Conservation (phyloP, 2,797 vertebrate species). For the Dallia pectoralis region DNA sequence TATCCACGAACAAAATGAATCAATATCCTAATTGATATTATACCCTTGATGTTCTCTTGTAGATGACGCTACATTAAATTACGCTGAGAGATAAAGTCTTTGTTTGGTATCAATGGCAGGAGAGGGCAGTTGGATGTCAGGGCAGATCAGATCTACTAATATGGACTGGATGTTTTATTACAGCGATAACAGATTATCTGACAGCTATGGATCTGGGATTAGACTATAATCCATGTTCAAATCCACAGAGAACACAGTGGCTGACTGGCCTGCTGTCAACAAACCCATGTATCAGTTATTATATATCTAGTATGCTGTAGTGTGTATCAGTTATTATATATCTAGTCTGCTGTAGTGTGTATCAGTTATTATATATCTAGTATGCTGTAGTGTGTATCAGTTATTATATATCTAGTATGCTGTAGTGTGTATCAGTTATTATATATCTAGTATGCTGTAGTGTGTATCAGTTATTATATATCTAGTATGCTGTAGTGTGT, state of each 20-base stretch:
- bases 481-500: conserved; percentile 7
- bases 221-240: conserved; percentile 7
- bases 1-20: conserved; percentile 55
- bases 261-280: conserved; percentile 5
- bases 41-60: conserved; percentile 55
- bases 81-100: conserved; percentile 30
- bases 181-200: conserved; percentile 45
- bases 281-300: conserved; percentile 21
- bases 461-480: neutral
- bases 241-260: conserved; percentile 24
- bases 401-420: neutral
- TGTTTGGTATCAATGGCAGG: conserved; percentile 34
- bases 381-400: neutral
- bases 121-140: conserved; percentile 27
- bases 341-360: neutral
- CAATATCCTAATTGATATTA: conserved; percentile 69
- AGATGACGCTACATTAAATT: conserved; percentile 34
- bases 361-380: too few species aligned
- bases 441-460: neutral
- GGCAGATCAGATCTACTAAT: conserved; percentile 41
- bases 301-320: neutral
- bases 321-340: neutral
- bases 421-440: neutral
- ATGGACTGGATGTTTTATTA: conserved; percentile 48
- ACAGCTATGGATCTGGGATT: conserved; percentile 45